Base-by-base conservation (phyloP, 53 echinoderm and acorn worm species). In the Henricia sp. region DNA sequence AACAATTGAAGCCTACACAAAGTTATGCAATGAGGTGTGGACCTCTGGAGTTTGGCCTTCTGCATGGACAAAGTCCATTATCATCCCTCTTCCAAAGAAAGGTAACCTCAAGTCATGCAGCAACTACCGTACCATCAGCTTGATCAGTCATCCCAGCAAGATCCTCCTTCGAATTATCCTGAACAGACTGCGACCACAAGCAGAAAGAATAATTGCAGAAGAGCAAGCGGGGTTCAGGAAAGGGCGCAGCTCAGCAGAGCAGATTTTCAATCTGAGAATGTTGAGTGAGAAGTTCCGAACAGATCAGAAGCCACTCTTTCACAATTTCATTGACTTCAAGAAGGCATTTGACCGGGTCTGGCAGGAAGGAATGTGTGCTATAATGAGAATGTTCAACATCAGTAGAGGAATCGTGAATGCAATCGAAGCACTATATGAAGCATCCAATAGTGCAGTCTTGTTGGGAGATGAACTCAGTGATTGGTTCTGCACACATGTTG, bases 21-120 rank as follows among this genome's bases (percentile, higher is more conserved):
- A n/a, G n/a, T n/a, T n/a, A n/a, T n/a, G n/a, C n/a, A n/a, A n/a
- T n/a, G n/a, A n/a, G n/a, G n/a, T n/a, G n/a, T n/a, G n/a, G n/a
- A n/a, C n/a, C n/a, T n/a, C n/a, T n/a, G n/a, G n/a, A n/a, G n/a
- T n/a, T n/a, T 77, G 76, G 82, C 82, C 88, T 1, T 42, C 28
- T 37, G 6, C 14, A 16, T 82, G 88, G 88, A 88, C 78, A 8
- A 35, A 88, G 37, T 82, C 88, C 6, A 17, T 80, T 6, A 35
- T 88, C 3, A 68, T 80, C 38, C 21, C 88, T 6, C 57, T 82
- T 6, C 87, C 82, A n/a, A 88, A 69, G 11, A 88, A 88, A 55
- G 82, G 68, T 25, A 82, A 42, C 59, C 16, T 52, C 3, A 67
- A 65, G 16, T 26, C 16, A 24, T 68, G 68, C 50, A 46, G 60